Evolutionary conservation across 2,888 invertebrate genomes (phyloP).

Genomic region (Spatulosminthurus flaviceps): DNA sequence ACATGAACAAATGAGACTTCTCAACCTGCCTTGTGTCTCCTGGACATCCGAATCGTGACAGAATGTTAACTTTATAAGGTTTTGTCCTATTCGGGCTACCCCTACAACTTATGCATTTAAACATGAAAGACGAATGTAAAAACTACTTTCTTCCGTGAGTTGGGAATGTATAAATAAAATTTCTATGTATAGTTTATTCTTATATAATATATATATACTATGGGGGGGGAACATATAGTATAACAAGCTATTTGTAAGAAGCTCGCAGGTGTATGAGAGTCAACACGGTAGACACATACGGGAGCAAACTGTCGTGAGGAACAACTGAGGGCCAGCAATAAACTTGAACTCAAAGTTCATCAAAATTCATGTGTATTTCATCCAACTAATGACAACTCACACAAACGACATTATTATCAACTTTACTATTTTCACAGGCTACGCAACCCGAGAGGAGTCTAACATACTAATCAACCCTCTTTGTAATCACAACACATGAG

Average conservation of each 20-base stretch:
- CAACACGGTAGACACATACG: no score
- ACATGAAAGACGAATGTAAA: conserved; percentile 9
- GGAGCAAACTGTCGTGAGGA: neutral
- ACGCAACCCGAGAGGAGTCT: neutral
- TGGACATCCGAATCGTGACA: neutral
- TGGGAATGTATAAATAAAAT: conserved; percentile 7
- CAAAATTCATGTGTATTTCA: neutral
- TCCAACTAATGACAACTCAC: neutral
- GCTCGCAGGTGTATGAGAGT: neutral
- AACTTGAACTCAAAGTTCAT: neutral
- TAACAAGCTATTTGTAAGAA: neutral
- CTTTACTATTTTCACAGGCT: neutral
- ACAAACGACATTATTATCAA: neutral
- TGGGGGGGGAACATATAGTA: neutral
- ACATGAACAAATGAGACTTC: no score
- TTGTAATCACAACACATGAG: no score
- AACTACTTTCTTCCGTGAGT: conserved; percentile 6
- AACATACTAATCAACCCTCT: no score
- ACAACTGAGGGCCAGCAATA: neutral
- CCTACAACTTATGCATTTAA: neutral
- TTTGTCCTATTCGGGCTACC: neutral
- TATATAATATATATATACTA: no score
- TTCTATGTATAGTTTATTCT: no score
- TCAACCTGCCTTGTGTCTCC: no score
- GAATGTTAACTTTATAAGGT: neutral